phyloP scores from a whole-genome alignment of 2,113 vertebrate genomes.

The Vidua macroura region DNA sequence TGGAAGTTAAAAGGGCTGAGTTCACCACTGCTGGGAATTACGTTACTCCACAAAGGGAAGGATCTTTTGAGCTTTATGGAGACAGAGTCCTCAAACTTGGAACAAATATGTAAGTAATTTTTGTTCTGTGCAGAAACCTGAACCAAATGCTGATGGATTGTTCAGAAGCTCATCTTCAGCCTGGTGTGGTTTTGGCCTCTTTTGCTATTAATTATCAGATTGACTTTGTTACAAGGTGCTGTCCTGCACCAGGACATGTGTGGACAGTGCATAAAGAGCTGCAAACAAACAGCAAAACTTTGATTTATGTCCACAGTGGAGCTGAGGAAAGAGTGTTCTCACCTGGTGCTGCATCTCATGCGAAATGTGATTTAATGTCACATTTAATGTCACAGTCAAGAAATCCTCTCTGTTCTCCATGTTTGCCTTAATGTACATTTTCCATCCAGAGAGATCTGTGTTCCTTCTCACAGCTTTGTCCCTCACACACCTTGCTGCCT shows the following conservation, averaged over 20 bases:
- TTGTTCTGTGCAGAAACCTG: not conserved
- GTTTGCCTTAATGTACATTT: not conserved
- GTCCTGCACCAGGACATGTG: not conserved
- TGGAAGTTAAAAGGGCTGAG: constrained; percentile 81
- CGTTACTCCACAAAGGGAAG: constrained; percentile 81
- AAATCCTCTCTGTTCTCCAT: not conserved
- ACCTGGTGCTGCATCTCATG: not conserved
- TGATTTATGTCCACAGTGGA: not conserved
- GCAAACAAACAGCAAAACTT: not conserved
- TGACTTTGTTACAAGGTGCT: not conserved
- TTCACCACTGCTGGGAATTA: constrained; percentile 88
- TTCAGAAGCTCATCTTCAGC: not conserved
- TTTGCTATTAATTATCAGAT: not conserved
- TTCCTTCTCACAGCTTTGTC: not conserved
- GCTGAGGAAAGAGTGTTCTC: not conserved
- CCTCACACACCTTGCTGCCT: not conserved
- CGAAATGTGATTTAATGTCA: not conserved
- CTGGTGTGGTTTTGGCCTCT: not conserved
- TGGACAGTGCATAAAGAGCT: not conserved
- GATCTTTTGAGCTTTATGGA: constrained; percentile 92
- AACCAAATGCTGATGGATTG: not conserved
- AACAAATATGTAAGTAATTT: constrained; percentile 90
- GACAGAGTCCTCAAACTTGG: constrained; percentile 93
- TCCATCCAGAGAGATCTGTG: not conserved
- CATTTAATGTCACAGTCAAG: not conserved